Conservation (phyloP, 2,888 invertebrate species). For the Lasioglossum leucozonium region DNA sequence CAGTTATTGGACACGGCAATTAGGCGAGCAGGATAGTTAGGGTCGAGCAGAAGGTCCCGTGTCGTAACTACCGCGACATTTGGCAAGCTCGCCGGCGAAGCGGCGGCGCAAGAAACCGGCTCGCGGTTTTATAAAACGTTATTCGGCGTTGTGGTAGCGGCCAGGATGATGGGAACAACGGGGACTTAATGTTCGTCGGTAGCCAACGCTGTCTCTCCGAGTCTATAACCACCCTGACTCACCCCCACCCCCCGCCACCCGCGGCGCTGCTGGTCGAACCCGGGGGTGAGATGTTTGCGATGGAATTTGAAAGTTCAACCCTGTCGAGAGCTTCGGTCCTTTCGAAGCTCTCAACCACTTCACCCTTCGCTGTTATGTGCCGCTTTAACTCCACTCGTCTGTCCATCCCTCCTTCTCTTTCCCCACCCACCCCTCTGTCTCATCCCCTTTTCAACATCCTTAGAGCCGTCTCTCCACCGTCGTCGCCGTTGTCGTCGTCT, state of each 20-base stretch:
- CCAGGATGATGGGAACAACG: background rate
- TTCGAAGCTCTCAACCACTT: conserved; percentile 67
- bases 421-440: background rate
- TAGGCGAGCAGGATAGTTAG: background rate
- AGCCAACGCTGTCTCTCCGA: conserved; percentile 34
- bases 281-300: conserved; percentile 68
- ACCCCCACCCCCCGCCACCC: background rate
- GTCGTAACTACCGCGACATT: background rate
- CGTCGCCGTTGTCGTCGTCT: background rate
- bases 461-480: background rate
- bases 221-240: conserved; percentile 32
- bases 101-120: background rate
- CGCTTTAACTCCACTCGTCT: conserved; percentile 67
- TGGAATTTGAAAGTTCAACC: conserved; percentile 71
- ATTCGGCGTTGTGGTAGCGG: background rate
- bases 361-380: conserved; percentile 64
- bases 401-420: conserved; percentile 28
- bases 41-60: background rate
- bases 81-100: background rate
- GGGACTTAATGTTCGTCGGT: conserved; percentile 30
- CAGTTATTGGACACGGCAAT: background rate
- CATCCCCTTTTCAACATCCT: background rate
- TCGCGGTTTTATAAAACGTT: background rate
- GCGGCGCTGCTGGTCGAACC: conserved; percentile 19
- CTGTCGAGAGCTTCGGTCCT: conserved; percentile 63